Base-by-base conservation (phyloP, 2,888 invertebrate genomes). In the Brachypalpus laphriformis region DNA sequence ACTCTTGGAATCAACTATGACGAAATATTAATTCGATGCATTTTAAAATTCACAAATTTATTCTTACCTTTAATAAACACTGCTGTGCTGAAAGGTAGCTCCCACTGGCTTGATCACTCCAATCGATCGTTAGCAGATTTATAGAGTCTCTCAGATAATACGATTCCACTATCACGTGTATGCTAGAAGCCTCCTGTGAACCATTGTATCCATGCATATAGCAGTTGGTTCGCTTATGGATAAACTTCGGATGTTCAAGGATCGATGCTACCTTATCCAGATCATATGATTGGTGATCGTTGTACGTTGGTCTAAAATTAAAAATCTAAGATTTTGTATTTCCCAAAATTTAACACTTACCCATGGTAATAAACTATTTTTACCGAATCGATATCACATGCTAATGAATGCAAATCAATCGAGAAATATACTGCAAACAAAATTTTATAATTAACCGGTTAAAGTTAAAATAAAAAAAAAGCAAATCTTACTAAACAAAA, bases 111-210 rank as follows among this genome's bases (percentile, higher is more conserved):
- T 72, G 11, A 14, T 8, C 2, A 8, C 59, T 47, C 65, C 59
- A 82, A 61, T 82, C 82, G n/a, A 82, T 11, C n/a, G 71, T 54
- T 28, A 83, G 25, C 9, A 83, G n/a, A 8, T 83, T 83, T 4
- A 63, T n/a, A 20, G 49, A 9, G 18, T 78, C 63, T 22, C 78
- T 45, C 25, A 40, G 56, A 5, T 68, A 51, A 28, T 83, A 83
- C 0, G 83, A 66, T 2, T 78, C 57, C 7, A 74, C 83, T 6
- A 78, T 1, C 11, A 83, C 9, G 2, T 18, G 59, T 0, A 57
- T 16, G 28, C 78, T 68, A 11, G 11, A 68, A 1, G 78, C 45
- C 0, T 70, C 28, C 47, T 83, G 82, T 0, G 72, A 59, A 0
- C 28, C 51, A 25, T 40, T 54, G 18, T 63, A 74, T 16, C 78